These are phyloP conservation scores for Leucophenga montana DNA, from an alignment of 2,888 invertebrate genomes.

Conservation along the genomic window DNA sequence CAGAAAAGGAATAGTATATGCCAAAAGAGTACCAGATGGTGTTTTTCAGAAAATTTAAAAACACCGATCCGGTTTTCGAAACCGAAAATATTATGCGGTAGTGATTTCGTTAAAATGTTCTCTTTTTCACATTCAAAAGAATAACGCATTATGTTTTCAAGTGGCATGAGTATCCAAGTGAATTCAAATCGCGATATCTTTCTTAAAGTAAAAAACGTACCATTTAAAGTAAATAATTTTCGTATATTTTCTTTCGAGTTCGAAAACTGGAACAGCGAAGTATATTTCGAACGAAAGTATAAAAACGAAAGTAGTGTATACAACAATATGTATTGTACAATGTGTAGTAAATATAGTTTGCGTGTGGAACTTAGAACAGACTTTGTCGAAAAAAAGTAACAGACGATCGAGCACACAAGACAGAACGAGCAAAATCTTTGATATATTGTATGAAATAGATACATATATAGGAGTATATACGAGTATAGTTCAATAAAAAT, in stretches of 20 bases:
- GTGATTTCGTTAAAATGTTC: no score
- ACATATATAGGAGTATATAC: slow-evolving; percentile 30
- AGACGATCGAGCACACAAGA: slow-evolving; percentile 22
- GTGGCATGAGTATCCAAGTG: no score
- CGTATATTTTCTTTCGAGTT: no score
- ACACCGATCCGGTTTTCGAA: no score
- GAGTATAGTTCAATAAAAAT: slow-evolving; percentile 32
- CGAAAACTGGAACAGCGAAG: no score
- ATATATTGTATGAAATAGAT: neutral
- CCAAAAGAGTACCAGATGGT: neutral
- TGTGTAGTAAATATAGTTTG: neutral
- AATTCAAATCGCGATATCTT: no score
- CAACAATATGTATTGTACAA: neutral
- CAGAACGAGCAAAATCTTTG: slow-evolving; percentile 17
- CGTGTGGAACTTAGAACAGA: slow-evolving; percentile 20
- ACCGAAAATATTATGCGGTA: no score
- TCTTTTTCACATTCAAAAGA: no score
- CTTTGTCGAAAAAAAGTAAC: neutral
- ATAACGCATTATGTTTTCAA: no score
- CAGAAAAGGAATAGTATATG: neutral
- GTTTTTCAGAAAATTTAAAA: neutral
- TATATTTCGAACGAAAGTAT: neutral
- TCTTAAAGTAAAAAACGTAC: no score
- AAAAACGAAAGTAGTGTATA: neutral
- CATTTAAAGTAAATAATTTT: no score